phyloP scores from a whole-genome alignment of 2,113 vertebrate species.

The Percina caprodes region DNA sequence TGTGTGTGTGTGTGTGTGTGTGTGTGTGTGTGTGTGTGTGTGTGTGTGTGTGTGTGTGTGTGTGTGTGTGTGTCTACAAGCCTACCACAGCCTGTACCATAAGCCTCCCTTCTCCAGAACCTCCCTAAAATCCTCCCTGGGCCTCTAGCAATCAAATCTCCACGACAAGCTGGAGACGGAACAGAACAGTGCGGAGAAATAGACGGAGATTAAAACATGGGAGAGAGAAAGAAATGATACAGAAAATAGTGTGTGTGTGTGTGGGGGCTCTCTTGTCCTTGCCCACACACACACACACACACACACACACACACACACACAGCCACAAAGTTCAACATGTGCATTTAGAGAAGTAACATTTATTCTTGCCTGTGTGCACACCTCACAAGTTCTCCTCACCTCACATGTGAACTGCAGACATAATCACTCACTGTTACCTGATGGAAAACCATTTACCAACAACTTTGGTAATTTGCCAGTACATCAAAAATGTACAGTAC shows the following conservation, averaged over 20 bases:
- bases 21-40: slow-evolving; percentile 40
- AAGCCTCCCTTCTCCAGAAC: slow-evolving; percentile 78
- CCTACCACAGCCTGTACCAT: slow-evolving; percentile 81
- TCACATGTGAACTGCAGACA: slow-evolving; percentile 41
- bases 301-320: slow-evolving; percentile 8
- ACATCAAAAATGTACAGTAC: slow-evolving; percentile 33
- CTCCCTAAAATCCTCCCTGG: slow-evolving; percentile 80
- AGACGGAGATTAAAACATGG: slow-evolving; percentile 60
- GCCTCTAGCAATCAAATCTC: slow-evolving; percentile 77
- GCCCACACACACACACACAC: slow-evolving; percentile 3
- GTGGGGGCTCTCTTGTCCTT: not conserved
- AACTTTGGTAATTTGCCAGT: slow-evolving; percentile 65
- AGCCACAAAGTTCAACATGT: slow-evolving; percentile 46
- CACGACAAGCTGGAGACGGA: slow-evolving; percentile 70
- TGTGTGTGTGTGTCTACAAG: slow-evolving; percentile 60
- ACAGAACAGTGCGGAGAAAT: slow-evolving; percentile 62
- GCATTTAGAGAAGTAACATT: slow-evolving; percentile 55
- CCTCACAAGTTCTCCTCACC: slow-evolving; percentile 37
- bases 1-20: slow-evolving; percentile 47
- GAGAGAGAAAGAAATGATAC: slow-evolving; percentile 49
- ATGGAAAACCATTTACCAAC: slow-evolving; percentile 64
- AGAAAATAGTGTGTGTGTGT: slow-evolving; percentile 24
- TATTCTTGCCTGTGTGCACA: slow-evolving; percentile 12
- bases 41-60: slow-evolving; percentile 39
- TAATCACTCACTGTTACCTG: slow-evolving; percentile 61